phyloP scores from a whole-genome alignment of 2,888 invertebrate species.

The Coleophora flavipennella region DNA sequence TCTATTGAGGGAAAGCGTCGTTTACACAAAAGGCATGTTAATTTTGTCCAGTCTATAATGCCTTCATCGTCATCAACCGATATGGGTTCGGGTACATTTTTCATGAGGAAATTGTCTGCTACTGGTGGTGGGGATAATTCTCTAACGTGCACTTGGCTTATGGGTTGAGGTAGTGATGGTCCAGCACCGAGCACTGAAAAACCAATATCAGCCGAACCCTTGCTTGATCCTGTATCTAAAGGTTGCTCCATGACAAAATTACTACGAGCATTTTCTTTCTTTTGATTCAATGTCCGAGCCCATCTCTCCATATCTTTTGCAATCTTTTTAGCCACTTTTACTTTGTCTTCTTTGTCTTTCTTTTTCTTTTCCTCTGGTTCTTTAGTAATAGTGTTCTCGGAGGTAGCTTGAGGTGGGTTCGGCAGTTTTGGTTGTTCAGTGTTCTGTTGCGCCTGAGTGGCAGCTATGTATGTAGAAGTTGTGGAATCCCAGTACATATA shows the following conservation, averaged over 20 bases:
- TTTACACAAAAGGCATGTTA: conserved; percentile 96
- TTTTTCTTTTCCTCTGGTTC: conserved; percentile 76
- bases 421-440: conserved; percentile 46
- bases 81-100: conserved; percentile 60
- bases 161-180: conserved; percentile 31
- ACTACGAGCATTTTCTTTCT: conserved; percentile 80
- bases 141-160: conserved; percentile 32
- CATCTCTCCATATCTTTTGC: conserved; percentile 91
- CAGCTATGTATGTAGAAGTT: conserved; percentile 75
- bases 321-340: conserved; percentile 97
- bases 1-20: conserved; percentile 93
- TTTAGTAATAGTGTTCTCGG: conserved; percentile 43
- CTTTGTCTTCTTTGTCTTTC: conserved; percentile 90
- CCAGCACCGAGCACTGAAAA: conserved; percentile 91
- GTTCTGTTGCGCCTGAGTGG: conserved; percentile 48
- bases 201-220: conserved; percentile 92
- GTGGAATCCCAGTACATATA: conserved; percentile 96
- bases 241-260: conserved; percentile 63
- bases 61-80: conserved; percentile 80
- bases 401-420: conserved; percentile 35
- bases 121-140: conserved; percentile 48
- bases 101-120: conserved; percentile 51
- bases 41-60: conserved; percentile 89
- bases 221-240: conserved; percentile 61
- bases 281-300: conserved; percentile 98